phyloP scores from a whole-genome alignment of 2,888 invertebrate genomes.

The Xanthorhoe designata region DNA sequence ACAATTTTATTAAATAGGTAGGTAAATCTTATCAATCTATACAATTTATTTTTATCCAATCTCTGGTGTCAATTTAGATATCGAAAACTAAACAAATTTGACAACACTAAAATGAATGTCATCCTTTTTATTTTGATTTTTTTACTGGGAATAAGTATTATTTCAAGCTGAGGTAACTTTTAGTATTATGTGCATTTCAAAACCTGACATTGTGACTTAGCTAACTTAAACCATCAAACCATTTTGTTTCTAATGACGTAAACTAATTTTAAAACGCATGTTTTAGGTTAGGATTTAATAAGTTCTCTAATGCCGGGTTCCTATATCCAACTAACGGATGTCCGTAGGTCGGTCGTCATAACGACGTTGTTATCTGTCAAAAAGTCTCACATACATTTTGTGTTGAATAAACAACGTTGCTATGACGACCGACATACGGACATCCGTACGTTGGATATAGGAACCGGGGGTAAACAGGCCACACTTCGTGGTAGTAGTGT shows the following conservation, averaged over 20 bases:
- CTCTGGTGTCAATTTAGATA: too few species aligned
- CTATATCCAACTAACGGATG: too few species aligned
- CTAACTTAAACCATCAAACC: background rate
- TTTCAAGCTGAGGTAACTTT: constrained; percentile 18
- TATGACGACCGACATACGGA: too few species aligned
- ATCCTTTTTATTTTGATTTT: background rate
- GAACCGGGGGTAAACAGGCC: background rate
- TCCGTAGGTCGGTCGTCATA: too few species aligned
- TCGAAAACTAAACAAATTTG: too few species aligned
- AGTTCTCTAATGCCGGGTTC: constrained; percentile 30
- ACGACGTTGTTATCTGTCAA: too few species aligned
- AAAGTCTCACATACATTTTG: too few species aligned
- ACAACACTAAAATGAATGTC: too few species aligned
- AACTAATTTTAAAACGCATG: constrained; percentile 9
- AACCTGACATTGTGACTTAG: constrained; percentile 1
- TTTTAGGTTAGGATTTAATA: constrained; percentile 5
- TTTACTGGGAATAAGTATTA: background rate
- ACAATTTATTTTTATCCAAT: too few species aligned
- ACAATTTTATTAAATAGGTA: too few species aligned
- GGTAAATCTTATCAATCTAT: background rate
- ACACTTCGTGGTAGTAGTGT: constrained; percentile 46
- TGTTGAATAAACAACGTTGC: too few species aligned
- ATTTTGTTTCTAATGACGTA: constrained; percentile 11
- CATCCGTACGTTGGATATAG: too few species aligned
- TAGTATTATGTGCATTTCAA: constrained; percentile 49